These are phyloP conservation scores for Cyrtorhinus lividipennis DNA, from an alignment of 1,140 invertebrate species.

Conservation along the genomic window DNA sequence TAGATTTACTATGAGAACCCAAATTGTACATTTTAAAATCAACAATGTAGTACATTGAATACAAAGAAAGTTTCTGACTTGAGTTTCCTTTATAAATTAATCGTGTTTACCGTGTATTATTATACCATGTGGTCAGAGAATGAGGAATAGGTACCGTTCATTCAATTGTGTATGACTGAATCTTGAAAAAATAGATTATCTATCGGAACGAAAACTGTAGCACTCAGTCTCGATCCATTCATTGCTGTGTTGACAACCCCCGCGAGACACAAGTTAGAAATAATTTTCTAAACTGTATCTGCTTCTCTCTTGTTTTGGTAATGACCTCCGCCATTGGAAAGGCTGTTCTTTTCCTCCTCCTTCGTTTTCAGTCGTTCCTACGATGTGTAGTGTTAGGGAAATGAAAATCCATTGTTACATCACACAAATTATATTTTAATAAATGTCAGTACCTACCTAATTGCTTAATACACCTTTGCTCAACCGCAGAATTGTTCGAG, in stretches of 20 bases:
- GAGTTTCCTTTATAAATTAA: not conserved
- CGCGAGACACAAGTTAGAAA: not conserved
- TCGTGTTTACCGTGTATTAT: not conserved
- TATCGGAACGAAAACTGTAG: not conserved
- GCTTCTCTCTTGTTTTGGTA: no score
- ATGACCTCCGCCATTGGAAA: no score
- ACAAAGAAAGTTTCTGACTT: not conserved
- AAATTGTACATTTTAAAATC: conserved; percentile 19
- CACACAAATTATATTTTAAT: not conserved
- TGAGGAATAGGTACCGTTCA: not conserved
- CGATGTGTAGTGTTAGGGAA: not conserved
- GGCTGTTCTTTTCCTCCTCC: no score
- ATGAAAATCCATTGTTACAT: not conserved
- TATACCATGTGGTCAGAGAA: not conserved
- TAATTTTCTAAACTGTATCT: not conserved
- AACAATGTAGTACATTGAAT: not conserved
- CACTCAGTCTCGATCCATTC: not conserved
- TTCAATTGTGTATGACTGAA: not conserved
- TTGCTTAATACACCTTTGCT: no score
- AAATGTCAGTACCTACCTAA: not conserved
- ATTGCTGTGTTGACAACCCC: not conserved
- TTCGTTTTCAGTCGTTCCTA: not conserved
- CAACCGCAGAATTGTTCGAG: no score
- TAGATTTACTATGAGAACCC: conserved; percentile 13
- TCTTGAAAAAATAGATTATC: not conserved